Evolutionary conservation across 1,140 invertebrate genomes (phyloP).

Genomic region (Mesaphorura yosii): DNA sequence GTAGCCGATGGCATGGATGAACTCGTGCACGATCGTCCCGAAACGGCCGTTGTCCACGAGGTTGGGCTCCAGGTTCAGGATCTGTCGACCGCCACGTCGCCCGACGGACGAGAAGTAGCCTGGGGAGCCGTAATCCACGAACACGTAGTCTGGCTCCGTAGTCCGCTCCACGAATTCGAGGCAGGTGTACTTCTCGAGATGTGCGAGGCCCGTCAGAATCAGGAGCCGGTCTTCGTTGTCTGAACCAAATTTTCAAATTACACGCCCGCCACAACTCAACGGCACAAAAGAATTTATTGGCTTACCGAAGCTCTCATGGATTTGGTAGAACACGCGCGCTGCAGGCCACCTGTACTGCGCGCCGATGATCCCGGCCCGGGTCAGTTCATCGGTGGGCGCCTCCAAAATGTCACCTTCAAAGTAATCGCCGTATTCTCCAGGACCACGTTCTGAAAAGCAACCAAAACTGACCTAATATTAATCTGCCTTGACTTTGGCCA

Average conservation of each 20-base stretch:
- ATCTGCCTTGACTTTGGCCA: not conserved
- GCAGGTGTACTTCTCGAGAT: constrained; percentile 44
- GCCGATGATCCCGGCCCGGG: not conserved
- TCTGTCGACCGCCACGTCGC: constrained; percentile 33
- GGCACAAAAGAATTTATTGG: not conserved
- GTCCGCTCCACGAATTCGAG: constrained; percentile 38
- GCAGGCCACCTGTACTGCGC: not conserved
- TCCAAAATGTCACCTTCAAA: not conserved
- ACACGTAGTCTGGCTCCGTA: constrained; percentile 4
- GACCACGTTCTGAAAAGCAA: not conserved
- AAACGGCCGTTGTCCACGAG: not conserved
- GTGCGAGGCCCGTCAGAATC: constrained; percentile 2
- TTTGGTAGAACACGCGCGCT: not conserved
- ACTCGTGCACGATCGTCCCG: constrained; percentile 44
- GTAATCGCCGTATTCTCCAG: not conserved
- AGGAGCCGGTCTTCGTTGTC: constrained; percentile 9
- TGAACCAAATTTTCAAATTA: not conserved
- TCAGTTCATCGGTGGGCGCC: no score
- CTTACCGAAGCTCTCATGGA: not conserved
- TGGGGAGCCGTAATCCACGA: not conserved
- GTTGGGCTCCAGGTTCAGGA: constrained; percentile 21
- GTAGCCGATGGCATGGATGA: constrained; percentile 45
- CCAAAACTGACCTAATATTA: not conserved
- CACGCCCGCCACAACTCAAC: no score
- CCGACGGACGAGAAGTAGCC: constrained; percentile 38